These are phyloP conservation scores for Synaphobranchus kaupii DNA, from an alignment of 2,797 vertebrate genomes.

Conservation along the genomic window DNA sequence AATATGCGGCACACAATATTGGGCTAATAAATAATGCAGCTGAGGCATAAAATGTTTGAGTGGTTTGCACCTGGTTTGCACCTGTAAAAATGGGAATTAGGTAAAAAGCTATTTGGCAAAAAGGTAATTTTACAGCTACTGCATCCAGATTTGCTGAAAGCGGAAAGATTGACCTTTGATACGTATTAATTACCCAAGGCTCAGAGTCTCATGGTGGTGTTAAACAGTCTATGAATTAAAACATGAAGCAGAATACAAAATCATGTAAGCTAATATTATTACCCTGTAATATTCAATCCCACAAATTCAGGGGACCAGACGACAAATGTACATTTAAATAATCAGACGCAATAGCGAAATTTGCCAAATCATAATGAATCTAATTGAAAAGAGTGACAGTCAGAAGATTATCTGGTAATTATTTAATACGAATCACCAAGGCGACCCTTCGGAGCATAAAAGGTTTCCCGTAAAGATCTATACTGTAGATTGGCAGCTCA, in stretches of 20 bases:
- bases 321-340: constrained; percentile 5
- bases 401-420: not conserved
- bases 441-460: not conserved
- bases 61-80: not conserved
- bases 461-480: not conserved
- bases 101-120: not conserved
- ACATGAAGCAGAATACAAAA: constrained; percentile 8
- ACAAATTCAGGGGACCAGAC: not conserved
- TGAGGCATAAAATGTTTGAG: not conserved
- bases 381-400: not conserved
- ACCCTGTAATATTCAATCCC: not conserved
- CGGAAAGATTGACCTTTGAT: not conserved
- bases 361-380: not conserved
- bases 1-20: not conserved
- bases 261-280: not conserved
- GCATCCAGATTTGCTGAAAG: not conserved
- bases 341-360: not conserved
- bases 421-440: not conserved
- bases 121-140: not conserved
- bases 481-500: not conserved
- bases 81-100: not conserved
- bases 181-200: not conserved
- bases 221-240: not conserved
- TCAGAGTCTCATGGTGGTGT: not conserved
- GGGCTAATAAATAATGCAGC: not conserved